These are phyloP conservation scores for Nipponacmea schrenckii DNA, from an alignment of 2,888 invertebrate genomes.

Conservation along the genomic window DNA sequence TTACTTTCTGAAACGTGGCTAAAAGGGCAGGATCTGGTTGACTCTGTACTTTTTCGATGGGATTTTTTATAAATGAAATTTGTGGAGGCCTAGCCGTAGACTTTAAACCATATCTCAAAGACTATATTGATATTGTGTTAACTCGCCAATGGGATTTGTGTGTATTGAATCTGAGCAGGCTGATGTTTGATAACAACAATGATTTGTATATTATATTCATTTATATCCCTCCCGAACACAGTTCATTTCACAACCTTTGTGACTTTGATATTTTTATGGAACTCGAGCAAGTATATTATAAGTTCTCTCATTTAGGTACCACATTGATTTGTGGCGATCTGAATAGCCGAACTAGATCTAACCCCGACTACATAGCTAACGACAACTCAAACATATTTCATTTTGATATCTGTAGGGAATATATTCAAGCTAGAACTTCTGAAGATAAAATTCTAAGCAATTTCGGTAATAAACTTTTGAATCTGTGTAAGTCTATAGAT, in stretches of 20 bases:
- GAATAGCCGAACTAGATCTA: background rate
- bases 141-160: background rate
- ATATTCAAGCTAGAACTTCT: background rate
- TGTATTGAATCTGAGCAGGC: background rate
- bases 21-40: background rate
- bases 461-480: slow-evolving; percentile 9
- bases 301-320: background rate
- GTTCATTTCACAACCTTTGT: background rate
- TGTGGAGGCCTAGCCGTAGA: background rate
- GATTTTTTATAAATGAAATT: background rate
- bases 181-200: background rate
- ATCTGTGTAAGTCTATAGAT: slow-evolving; percentile 16
- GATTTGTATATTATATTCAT: no score
- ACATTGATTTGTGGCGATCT: background rate
- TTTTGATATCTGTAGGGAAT: background rate
- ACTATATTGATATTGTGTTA: background rate
- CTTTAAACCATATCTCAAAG: background rate
- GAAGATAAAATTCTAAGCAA: slow-evolving; percentile 7
- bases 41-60: background rate
- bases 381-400: background rate
- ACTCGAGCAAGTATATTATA: background rate
- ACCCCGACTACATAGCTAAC: background rate
- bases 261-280: background rate
- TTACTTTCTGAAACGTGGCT: background rate
- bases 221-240: background rate